These are phyloP conservation scores for Phenganax stokvisi DNA, from an alignment of 92 coral and sea anemone species.

Conservation along the genomic window DNA sequence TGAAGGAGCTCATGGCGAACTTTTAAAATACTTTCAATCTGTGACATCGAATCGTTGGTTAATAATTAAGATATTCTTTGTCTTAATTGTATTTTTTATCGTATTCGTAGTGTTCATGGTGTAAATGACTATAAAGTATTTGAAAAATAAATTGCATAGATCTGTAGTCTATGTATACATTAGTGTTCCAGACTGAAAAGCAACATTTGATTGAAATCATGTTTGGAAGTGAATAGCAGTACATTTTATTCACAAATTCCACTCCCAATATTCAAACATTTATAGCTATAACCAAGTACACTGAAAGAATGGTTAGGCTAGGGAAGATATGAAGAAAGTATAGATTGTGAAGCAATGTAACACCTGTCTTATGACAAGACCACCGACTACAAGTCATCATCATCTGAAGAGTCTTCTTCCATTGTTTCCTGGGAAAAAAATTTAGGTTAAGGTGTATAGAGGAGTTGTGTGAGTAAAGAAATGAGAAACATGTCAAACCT, in stretches of 20 bases:
- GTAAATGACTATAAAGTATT: slow-evolving; percentile 21
- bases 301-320: too few species aligned
- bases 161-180: neutral
- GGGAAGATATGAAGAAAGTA: too few species aligned
- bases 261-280: too few species aligned
- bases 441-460: too few species aligned
- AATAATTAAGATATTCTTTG: slow-evolving; percentile 84
- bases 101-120: slow-evolving; percentile 97
- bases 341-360: too few species aligned
- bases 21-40: slow-evolving; percentile 91
- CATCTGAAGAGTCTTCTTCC: slow-evolving; percentile 40
- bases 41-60: slow-evolving; percentile 97
- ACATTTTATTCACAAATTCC: too few species aligned
- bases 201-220: too few species aligned
- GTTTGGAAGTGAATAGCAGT: too few species aligned
- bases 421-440: slow-evolving; percentile 15
- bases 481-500: slow-evolving; percentile 48
- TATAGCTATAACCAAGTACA: too few species aligned
- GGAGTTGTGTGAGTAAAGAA: neutral
- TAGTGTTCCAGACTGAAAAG: neutral
- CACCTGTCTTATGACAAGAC: too few species aligned
- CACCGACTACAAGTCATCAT: neutral
- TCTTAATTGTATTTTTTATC: slow-evolving; percentile 82
- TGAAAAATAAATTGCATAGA: neutral
- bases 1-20: slow-evolving; percentile 92